Base-by-base conservation (phyloP, 1,140 invertebrate species). In the Saccostrea cuccullata region DNA sequence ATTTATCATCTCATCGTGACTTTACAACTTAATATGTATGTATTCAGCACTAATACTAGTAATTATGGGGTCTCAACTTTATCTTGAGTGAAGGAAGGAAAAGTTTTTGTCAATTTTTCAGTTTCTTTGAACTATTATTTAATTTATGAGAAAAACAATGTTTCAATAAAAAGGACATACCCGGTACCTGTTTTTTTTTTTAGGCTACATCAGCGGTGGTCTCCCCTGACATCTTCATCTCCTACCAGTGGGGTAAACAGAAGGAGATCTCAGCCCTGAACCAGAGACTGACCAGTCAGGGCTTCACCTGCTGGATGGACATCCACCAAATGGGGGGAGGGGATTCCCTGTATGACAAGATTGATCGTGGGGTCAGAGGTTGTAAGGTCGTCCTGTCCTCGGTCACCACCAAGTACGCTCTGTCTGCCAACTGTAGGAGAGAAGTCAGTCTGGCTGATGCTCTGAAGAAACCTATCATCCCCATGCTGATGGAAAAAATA, bases 241-340 rank as follows among this genome's bases (percentile, higher is more conserved):
- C 94, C 8, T 95, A 95, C 88, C 94, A 95, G 86, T 95, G 94
- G 94, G 94, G 92, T 12, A 92, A 91, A 87, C 94, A 95, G 90
- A 88, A 91, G n/a, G 90, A 95, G 88, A 91, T 95, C 30, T 90
- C 89, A 73, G 86, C 86, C 9, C 77, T 95, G 83, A 93, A 94
- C 82, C 82, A 91, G 56, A 84, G 90, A 20, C 89, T 95, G 60
- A 91, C 88, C 20, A 84, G 89, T 11, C 84, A 91, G 23, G 94
- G 94, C 17, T 93, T 89, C 70, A 88, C 88, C 17, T 93, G 93
- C 86, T 95, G 94, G 94, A 90, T 94, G 92, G 94, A 94, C 85
- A 94, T 95, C 13, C 90, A 92, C 60, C 94, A 94, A 89, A 95
- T 95, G 94, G 94, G 94, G 15, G 94, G 94, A 30, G 94, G 94